Evolutionary conservation across 2,797 vertebrate genomes (phyloP).

Genomic region (Mormyrops attenuatus): DNA sequence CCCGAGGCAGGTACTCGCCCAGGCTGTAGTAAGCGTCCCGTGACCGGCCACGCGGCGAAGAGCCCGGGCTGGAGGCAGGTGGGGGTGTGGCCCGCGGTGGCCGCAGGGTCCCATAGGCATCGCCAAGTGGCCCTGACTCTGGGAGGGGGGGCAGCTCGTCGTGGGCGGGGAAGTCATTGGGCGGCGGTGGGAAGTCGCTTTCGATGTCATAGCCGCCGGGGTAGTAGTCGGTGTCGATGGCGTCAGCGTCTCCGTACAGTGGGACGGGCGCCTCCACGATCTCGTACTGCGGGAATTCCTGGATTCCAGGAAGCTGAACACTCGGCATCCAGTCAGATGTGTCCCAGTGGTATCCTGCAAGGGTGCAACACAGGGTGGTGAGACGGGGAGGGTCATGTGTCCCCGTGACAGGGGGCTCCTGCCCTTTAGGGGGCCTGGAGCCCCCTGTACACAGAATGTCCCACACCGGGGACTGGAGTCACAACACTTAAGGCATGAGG

Average conservation of each 20-base stretch:
- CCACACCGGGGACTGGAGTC: neutral
- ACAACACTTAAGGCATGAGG: neutral
- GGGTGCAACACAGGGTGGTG: neutral
- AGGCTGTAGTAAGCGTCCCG: constrained; percentile 78
- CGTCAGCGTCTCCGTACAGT: constrained; percentile 82
- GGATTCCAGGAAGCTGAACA: constrained; percentile 94
- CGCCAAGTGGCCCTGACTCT: constrained; percentile 69
- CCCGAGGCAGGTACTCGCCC: constrained; percentile 84
- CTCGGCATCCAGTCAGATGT: constrained; percentile 99
- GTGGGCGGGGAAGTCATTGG: constrained; percentile 80
- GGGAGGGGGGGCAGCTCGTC: constrained; percentile 88
- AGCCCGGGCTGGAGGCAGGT: constrained; percentile 56
- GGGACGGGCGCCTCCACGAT: constrained; percentile 79
- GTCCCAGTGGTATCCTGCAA: constrained; percentile 96
- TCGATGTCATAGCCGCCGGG: constrained; percentile 96
- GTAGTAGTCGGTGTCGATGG: constrained; percentile 96
- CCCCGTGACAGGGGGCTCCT: neutral
- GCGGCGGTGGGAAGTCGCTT: constrained; percentile 91
- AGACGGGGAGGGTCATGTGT: neutral
- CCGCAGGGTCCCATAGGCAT: constrained; percentile 82
- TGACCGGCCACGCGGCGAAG: constrained; percentile 67
- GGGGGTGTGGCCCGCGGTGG: constrained; percentile 62
- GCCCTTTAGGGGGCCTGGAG: neutral
- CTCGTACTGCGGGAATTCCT: constrained; percentile 95
- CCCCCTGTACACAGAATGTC: neutral